Evolutionary conservation across 2,797 vertebrate genomes (phyloP), one percentile per base, ranked within the genome.

Genomic region (Sebastes kiyomatsui): DNA sequence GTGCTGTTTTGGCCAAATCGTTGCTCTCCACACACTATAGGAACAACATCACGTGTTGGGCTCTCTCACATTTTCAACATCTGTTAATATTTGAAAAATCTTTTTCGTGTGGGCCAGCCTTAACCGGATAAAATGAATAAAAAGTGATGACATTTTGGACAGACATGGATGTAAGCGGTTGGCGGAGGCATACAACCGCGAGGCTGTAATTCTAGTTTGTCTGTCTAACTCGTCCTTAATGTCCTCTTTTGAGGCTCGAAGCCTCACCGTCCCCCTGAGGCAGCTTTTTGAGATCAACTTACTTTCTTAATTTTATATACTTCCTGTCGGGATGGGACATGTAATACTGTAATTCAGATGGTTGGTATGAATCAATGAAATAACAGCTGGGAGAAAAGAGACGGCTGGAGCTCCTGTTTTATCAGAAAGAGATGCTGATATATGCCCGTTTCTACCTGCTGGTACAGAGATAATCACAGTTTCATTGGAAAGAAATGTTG

Each of bases 261-360:
- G 22, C 23, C 1, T 30, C 7, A 11, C 60, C 1, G 0, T 67
- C n/a, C 25, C 66, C 66, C 32, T 6, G 23, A 75, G 58, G 35
- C 58, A 42, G 22, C 38, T 22, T 56, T 76, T 35, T 46, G 33
- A 79, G 67, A 82, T 83, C 88, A 60, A 25, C 30, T 87, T 81
- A 72, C 80, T 70, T 55, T 35, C 72, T 61, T 70, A 79, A 74
- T 67, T 49, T 72, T 42, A 85, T 78, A 27, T 38, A 59, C 42
- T 59, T 84, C 54, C 49, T 73, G 52, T 5, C 28, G 14, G 28
- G 64, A 49, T 5, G 30, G 66, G 70, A 67, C 80, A 7, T 42
- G 38, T 42, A 42, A 13, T 35, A 77, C 28, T 58, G 64, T 68
- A 70, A 54, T 33, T 16, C 61, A 56, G 46, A 54, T 1, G 4